A percentile compares a stretch with the other conserved stretches of the same genome.
phyloP scores from a whole-genome alignment of 1,140 invertebrate genomes.

The Pseudomyrmex dendroicus region DNA sequence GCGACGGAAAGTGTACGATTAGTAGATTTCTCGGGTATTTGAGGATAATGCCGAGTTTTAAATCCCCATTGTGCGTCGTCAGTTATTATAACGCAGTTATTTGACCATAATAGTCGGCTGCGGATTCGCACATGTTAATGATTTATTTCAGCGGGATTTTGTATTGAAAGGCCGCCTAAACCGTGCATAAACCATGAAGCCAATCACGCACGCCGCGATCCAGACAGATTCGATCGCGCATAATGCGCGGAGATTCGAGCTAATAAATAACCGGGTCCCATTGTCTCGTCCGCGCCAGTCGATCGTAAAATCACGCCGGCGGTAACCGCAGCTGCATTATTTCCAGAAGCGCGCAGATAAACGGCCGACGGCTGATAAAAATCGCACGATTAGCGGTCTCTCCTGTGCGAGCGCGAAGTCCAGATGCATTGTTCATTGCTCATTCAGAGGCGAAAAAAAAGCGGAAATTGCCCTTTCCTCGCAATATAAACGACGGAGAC shows the following conservation, averaged over 20 bases:
- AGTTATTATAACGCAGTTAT: constrained; percentile 59
- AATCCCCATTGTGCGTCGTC: not conserved
- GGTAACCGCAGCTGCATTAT: constrained; percentile 72
- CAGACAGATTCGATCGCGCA: constrained; percentile 70
- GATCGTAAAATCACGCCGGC: constrained; percentile 74
- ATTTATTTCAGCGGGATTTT: constrained; percentile 46
- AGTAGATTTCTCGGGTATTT: not conserved
- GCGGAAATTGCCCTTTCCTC: not conserved
- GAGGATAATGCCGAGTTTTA: constrained; percentile 33
- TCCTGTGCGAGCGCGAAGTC: not conserved
- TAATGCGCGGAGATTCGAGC: constrained; percentile 69
- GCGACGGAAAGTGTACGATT: not conserved
- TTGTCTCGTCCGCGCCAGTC: constrained; percentile 69
- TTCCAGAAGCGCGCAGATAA: constrained; percentile 62
- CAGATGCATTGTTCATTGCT: not conserved
- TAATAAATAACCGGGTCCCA: constrained; percentile 75
- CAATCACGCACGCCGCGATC: constrained; percentile 55
- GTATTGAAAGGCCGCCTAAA: constrained; percentile 45
- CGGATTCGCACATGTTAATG: constrained; percentile 48
- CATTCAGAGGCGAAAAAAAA: not conserved
- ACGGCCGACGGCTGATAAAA: constrained; percentile 30
- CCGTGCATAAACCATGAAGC: constrained; percentile 38
- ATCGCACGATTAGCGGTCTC: not conserved
- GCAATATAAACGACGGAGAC: not conserved
- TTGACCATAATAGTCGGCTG: constrained; percentile 52